These are phyloP conservation scores for Vesta saturnalis DNA, from an alignment of 2,888 invertebrate species.

Conservation along the genomic window DNA sequence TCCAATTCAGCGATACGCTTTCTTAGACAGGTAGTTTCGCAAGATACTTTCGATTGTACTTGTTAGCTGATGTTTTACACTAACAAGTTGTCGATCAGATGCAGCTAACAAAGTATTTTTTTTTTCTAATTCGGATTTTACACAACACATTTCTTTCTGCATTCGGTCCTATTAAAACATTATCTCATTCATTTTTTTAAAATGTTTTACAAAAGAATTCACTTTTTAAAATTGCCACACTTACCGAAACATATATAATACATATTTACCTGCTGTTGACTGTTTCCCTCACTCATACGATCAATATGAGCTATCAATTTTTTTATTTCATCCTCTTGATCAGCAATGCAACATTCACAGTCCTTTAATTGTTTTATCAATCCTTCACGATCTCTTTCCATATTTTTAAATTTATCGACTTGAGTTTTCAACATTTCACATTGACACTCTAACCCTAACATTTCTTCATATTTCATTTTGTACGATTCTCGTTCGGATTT, in stretches of 20 bases:
- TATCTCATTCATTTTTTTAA: not conserved
- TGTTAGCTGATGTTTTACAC: slow-evolving; percentile 53
- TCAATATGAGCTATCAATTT: slow-evolving; percentile 66
- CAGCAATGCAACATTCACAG: slow-evolving; percentile 66
- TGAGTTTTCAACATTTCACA: slow-evolving; percentile 51
- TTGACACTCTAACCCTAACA: slow-evolving; percentile 53
- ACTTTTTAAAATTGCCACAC: slow-evolving; percentile 46
- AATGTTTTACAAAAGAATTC: not conserved
- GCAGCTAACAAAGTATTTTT: slow-evolving; percentile 53
- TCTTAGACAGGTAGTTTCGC: slow-evolving; percentile 52
- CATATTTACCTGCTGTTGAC: slow-evolving; percentile 56
- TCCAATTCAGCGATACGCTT: slow-evolving; percentile 45
- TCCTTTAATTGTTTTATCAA: slow-evolving; percentile 65
- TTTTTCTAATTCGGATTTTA: slow-evolving; percentile 55
- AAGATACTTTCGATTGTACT: slow-evolving; percentile 53
- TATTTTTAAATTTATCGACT: slow-evolving; percentile 50
- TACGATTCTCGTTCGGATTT: slow-evolving; percentile 58
- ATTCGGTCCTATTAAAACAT: slow-evolving; percentile 50
- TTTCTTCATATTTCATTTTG: slow-evolving; percentile 55
- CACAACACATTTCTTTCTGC: slow-evolving; percentile 50
- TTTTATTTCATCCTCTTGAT: slow-evolving; percentile 69
- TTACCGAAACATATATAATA: slow-evolving; percentile 22
- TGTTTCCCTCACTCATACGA: slow-evolving; percentile 57
- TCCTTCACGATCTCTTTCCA: slow-evolving; percentile 65
- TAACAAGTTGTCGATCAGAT: slow-evolving; percentile 55